phyloP scores from a whole-genome alignment of 2,888 invertebrate species.

The Gerris lacustris region DNA sequence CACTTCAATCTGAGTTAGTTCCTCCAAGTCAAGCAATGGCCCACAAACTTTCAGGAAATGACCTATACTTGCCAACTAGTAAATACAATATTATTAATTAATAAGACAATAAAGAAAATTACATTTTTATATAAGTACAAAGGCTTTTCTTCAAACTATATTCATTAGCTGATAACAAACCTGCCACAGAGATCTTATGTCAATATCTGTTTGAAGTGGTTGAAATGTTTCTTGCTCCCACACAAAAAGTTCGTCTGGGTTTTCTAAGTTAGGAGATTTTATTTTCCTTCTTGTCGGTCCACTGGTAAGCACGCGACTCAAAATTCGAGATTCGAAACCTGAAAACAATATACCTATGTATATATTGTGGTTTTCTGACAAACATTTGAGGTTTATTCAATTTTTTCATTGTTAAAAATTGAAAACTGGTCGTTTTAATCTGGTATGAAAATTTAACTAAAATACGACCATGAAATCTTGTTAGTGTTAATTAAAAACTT shows the following conservation, averaged over 20 bases:
- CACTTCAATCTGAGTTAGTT: constrained; percentile 46
- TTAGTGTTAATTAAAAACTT: no score
- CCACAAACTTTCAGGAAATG: constrained; percentile 44
- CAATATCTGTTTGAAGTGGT: constrained; percentile 25
- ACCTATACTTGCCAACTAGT: constrained; percentile 45
- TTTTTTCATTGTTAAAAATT: no score
- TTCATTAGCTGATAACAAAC: constrained; percentile 32
- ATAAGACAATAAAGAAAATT: background rate
- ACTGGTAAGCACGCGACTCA: constrained; percentile 17
- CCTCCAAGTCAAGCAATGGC: constrained; percentile 41
- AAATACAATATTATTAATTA: constrained; percentile 9
- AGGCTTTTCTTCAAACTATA: background rate
- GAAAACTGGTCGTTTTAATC: no score
- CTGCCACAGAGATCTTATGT: constrained; percentile 47
- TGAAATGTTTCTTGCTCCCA: constrained; percentile 6
- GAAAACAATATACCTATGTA: no score
- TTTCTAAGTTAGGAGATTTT: background rate
- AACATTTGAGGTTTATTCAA: no score
- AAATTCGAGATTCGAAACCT: constrained; percentile 22
- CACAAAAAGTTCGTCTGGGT: background rate
- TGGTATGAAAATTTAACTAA: no score
- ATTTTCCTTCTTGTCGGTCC: background rate
- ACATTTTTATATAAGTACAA: background rate
- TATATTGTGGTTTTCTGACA: no score
- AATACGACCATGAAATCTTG: no score